Percentiles rank a stretch among this genome's conserved stretches.
These are phyloP conservation scores for Galendromus occidentalis DNA, from an alignment of 1,140 invertebrate species.

Conservation along the genomic window DNA sequence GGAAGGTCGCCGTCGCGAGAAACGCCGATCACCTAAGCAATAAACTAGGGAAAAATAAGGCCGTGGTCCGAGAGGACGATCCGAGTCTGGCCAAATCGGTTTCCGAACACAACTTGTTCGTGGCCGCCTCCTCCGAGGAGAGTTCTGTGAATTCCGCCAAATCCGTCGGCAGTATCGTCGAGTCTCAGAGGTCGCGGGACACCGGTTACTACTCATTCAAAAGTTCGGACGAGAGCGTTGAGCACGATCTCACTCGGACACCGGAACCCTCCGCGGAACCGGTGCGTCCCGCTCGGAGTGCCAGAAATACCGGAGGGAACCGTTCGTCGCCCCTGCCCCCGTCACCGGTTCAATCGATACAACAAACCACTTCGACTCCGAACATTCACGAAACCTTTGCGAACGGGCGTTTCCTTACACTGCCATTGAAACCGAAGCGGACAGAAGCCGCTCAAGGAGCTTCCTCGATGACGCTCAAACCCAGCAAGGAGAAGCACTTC, in stretches of 20 bases:
- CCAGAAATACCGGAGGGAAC: not conserved
- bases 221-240: slow-evolving; percentile 19
- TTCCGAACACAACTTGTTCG: slow-evolving; percentile 1
- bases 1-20: not conserved
- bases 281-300: not conserved
- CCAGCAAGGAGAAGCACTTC: slow-evolving; percentile 7
- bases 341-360: not conserved
- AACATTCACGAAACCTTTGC: slow-evolving; percentile 9
- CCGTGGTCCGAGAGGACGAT: not conserved
- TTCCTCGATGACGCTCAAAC: slow-evolving; percentile 6
- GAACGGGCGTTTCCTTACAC: not conserved
- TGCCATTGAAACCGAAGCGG: slow-evolving; percentile 3
- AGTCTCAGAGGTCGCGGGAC: slow-evolving; percentile 19
- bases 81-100: not conserved
- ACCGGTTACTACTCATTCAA: slow-evolving; percentile 21
- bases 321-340: slow-evolving; percentile 3
- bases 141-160: slow-evolving; percentile 14
- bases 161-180: slow-evolving; percentile 19
- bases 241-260: not conserved
- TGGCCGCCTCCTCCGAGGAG: not conserved
- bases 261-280: not conserved
- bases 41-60: not conserved
- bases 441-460: not conserved
- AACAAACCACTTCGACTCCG: not conserved
- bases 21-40: not conserved